A percentile compares a stretch with the other conserved stretches of the same genome.
Evolutionary conservation across 2,113 vertebrate genomes (phyloP).

Genomic region (Austrofundulus limnaeus): DNA sequence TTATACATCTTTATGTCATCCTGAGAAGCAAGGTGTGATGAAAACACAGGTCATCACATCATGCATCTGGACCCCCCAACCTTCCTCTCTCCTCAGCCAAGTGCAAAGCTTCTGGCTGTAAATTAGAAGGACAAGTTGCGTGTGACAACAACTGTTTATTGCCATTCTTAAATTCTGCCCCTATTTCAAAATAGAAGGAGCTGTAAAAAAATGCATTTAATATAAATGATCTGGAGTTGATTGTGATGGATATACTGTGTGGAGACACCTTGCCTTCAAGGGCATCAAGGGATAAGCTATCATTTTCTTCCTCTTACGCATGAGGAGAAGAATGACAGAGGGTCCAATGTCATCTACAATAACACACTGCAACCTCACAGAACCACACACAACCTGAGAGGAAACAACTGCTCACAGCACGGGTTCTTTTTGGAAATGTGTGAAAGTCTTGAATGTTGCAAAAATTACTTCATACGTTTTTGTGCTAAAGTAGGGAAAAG

Average conservation of each 20-base stretch:
- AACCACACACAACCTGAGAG: slow-evolving; percentile 14
- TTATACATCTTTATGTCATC: slow-evolving; percentile 70
- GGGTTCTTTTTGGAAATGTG: neutral
- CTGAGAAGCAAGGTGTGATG: slow-evolving; percentile 69
- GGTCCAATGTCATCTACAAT: slow-evolving; percentile 76
- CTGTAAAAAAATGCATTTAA: slow-evolving; percentile 66
- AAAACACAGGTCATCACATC: slow-evolving; percentile 68
- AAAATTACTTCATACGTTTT: slow-evolving; percentile 3
- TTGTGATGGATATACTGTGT: slow-evolving; percentile 81
- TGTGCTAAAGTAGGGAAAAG: slow-evolving; percentile 35
- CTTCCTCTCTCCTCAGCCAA: slow-evolving; percentile 67
- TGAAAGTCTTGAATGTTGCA: neutral
- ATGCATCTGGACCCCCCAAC: slow-evolving; percentile 67
- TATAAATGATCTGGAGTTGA: slow-evolving; percentile 81
- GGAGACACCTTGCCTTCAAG: slow-evolving; percentile 82
- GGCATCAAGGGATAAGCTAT: slow-evolving; percentile 79
- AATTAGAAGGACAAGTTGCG: slow-evolving; percentile 74
- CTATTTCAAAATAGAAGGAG: slow-evolving; percentile 50
- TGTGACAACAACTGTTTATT: slow-evolving; percentile 63
- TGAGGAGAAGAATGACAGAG: slow-evolving; percentile 72
- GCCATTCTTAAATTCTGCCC: slow-evolving; percentile 71
- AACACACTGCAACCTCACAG: slow-evolving; percentile 55
- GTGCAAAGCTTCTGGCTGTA: slow-evolving; percentile 57
- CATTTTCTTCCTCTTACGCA: slow-evolving; percentile 74
- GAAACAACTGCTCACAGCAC: slow-evolving; percentile 8